phyloP scores from a whole-genome alignment of 1,140 invertebrate genomes.

The Eubasilissa regina region DNA sequence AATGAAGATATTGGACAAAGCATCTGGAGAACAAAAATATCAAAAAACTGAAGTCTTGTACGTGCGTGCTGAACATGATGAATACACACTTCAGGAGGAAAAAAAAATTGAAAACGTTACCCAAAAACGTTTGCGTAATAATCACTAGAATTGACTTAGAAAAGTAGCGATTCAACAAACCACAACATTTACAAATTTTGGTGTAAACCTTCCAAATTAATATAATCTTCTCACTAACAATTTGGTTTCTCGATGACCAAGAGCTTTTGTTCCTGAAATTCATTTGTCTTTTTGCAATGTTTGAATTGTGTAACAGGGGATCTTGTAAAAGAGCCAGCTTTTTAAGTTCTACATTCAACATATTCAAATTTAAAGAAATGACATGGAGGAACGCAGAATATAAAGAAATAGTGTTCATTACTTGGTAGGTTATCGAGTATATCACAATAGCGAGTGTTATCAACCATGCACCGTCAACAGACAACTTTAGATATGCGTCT shows the following conservation, averaged over 20 bases:
- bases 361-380: background rate
- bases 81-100: background rate
- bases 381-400: background rate
- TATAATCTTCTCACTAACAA: background rate
- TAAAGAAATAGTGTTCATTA: background rate
- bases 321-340: background rate
- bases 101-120: background rate
- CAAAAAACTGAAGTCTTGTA: too few species aligned
- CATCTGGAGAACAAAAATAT: background rate
- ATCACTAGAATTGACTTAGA: constrained; percentile 14
- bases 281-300: background rate
- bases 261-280: background rate
- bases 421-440: background rate
- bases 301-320: too few species aligned
- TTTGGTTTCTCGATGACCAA: background rate
- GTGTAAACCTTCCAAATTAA: constrained; percentile 13
- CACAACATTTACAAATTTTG: constrained; percentile 5
- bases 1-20: background rate
- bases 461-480: background rate
- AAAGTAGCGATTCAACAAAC: constrained; percentile 1
- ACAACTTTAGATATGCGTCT: background rate
- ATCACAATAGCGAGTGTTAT: background rate
- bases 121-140: constrained; percentile 11
- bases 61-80: background rate
- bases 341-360: background rate